Evolutionary conservation across 1,140 invertebrate genomes (phyloP).

Genomic region (Cotesia glomerata): DNA sequence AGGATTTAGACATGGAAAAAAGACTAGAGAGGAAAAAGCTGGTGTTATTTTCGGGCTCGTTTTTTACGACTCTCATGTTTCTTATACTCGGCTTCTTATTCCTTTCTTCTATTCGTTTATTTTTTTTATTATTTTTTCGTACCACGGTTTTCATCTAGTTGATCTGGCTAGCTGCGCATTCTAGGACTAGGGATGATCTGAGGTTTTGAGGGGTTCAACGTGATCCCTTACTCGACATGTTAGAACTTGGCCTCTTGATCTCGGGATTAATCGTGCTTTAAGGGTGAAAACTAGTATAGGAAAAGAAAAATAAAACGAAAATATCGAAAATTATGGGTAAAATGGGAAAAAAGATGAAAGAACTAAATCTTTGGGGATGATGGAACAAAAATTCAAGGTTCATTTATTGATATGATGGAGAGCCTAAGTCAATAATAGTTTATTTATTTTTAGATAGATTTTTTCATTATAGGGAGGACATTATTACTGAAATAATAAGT

Average conservation of each 20-base stretch:
- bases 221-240: conserved; percentile 3
- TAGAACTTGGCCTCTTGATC: conserved; percentile 10
- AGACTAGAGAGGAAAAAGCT: background rate
- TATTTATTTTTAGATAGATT: no score
- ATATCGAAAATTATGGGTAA: conserved; percentile 14
- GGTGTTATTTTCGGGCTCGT: background rate
- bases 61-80: conserved; percentile 10
- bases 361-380: conserved; percentile 29
- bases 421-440: no score
- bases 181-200: background rate
- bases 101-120: no score
- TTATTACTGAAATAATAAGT: no score
- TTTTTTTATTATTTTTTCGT: no score
- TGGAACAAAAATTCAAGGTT: conserved; percentile 45
- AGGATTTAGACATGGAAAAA: background rate
- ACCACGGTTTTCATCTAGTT: background rate
- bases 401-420: conserved; percentile 16
- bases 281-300: conserved; percentile 1
- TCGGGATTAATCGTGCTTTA: conserved; percentile 10
- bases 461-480: no score
- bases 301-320: conserved; percentile 12
- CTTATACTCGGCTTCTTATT: background rate
- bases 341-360: conserved; percentile 48
- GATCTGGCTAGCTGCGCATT: conserved; percentile 5
- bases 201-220: background rate